These are phyloP conservation scores for Vipera latastei DNA, from an alignment of 2,797 vertebrate genomes.

Conservation along the genomic window DNA sequence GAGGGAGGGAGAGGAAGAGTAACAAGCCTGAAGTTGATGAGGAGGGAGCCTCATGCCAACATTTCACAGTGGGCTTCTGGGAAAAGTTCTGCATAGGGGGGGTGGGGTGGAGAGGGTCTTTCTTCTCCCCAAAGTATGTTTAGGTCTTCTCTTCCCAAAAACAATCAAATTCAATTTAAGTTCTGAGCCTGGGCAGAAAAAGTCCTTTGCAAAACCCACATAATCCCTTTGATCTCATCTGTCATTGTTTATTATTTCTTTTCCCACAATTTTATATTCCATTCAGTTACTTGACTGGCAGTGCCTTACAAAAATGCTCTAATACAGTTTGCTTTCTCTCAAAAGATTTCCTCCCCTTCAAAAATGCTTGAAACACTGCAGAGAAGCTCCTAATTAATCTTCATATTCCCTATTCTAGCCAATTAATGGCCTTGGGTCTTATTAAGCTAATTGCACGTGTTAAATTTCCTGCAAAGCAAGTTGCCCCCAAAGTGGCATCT, in stretches of 20 bases:
- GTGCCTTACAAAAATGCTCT: not conserved
- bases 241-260: not conserved
- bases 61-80: not conserved
- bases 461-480: not conserved
- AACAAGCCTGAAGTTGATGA: not conserved
- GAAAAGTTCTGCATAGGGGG: not conserved
- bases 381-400: not conserved
- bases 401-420: not conserved
- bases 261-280: not conserved
- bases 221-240: not conserved
- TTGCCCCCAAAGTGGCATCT: not conserved
- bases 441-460: not conserved
- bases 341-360: not conserved
- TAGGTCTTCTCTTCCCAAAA: not conserved
- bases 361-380: not conserved
- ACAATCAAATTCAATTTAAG: not conserved
- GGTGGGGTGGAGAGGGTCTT: not conserved
- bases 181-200: not conserved
- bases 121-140: not conserved
- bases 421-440: not conserved
- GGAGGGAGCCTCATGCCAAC: not conserved
- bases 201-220: not conserved
- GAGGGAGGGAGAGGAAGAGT: not conserved
- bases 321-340: not conserved
- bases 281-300: not conserved